Conservation (phyloP, 2,797 vertebrate species). For the Harpagifer antarcticus region DNA sequence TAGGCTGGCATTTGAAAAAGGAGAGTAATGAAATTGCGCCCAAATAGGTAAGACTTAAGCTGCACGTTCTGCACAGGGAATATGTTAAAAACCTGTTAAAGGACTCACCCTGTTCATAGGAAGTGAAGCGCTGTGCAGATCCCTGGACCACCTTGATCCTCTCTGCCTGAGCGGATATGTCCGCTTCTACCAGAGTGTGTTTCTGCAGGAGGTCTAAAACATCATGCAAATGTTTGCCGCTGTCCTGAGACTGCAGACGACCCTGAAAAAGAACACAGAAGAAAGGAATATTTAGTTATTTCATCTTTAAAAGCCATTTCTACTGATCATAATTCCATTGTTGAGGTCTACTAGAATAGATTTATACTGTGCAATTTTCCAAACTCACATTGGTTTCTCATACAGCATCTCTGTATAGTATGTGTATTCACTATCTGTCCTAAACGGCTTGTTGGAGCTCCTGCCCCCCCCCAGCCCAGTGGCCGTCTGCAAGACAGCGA, state of each 20-base stretch:
- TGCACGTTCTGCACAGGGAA: neutral
- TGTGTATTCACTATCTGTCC: too few relatives aligned
- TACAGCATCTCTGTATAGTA: too few relatives aligned
- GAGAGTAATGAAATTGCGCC: constrained; percentile 3
- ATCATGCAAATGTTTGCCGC: constrained; percentile 93
- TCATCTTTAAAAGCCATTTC: neutral
- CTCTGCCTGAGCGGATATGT: constrained; percentile 94
- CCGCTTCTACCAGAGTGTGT: constrained; percentile 93
- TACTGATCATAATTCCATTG: too few relatives aligned
- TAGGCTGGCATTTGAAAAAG: constrained; percentile 83
- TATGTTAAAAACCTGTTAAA: neutral
- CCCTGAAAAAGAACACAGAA: constrained; percentile 78
- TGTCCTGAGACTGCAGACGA: constrained; percentile 92
- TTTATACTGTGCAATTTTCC: too few relatives aligned
- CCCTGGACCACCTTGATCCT: constrained; percentile 89
- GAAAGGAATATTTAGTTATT: constrained; percentile 11
- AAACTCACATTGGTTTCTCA: too few relatives aligned
- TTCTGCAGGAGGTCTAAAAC: constrained; percentile 96
- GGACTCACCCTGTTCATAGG: constrained; percentile 85
- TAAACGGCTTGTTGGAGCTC: too few relatives aligned
- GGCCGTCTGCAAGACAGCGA: too few relatives aligned
- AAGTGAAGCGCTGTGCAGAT: constrained; percentile 88
- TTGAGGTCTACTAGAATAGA: too few relatives aligned
- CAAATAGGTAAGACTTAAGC: constrained; percentile 15
- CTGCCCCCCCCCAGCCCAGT: too few relatives aligned